Evolutionary conservation across 2,113 vertebrate species (phyloP), one percentile per base, ranked within the genome.

Genomic region (Alosa alosa): DNA sequence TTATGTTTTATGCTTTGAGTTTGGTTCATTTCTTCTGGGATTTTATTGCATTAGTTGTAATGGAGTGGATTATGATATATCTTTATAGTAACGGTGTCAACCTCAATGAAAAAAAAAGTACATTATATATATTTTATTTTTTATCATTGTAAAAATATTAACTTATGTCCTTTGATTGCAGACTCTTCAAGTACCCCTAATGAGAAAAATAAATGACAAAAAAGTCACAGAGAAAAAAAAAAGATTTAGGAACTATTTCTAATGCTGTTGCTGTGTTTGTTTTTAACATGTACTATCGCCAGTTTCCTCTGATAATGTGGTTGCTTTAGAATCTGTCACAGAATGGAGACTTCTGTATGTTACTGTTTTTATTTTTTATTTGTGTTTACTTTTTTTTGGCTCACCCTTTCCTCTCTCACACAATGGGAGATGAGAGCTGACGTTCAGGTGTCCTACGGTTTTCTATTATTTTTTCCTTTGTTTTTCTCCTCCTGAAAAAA

Each of bases 131-230:
- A 72, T 72, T 8, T 95, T 94, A 93, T 94, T 95, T 96, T 95
- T 94, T 94, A 94, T 92, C 94, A 95, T 94, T 95, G 93, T 95
- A 95, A 91, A 94, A 94, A 94, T 92, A 93, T 96, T 95, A 95
- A 95, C 92, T 95, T 95, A 94, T 94, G 93, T 95, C 93, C 92
- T 94, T 94, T 91, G 92, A 94, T 93, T 92, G 91, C 92, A 91
- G 92, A 90, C 91, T 93, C 82, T 93, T 92, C 84, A 86, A 85
- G 87, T 92, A 88, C 84, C 85, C 88, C 86, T 87, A 46, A 85
- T 10, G 87, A 88, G 90, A 90, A 92, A 91, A 91, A 87, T 83
- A 87, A 50, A 82, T 75, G 13, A 13, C 0, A n/a, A 91, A 90
- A 91, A 91, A 88, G 60, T 68, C n/a, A 86, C 87, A 91, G 88